Evolutionary conservation across 2,888 invertebrate species (phyloP).

Genomic region (Clitarchus hookeri): DNA sequence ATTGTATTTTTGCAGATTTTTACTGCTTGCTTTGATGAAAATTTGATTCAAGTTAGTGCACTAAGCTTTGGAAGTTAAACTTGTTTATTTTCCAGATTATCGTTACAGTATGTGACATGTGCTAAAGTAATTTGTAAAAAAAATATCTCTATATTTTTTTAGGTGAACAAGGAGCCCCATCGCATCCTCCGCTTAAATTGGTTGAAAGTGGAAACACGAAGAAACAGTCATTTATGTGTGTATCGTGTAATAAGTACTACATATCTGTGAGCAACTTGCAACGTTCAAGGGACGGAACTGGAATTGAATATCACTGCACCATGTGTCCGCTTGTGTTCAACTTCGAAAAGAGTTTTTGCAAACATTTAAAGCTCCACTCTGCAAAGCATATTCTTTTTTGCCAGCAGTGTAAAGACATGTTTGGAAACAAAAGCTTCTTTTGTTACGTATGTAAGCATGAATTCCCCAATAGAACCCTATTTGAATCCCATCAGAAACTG

Average conservation of each 20-base stretch:
- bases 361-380: background rate
- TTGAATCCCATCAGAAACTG: background rate
- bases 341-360: background rate
- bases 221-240: conserved; percentile 14
- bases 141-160: background rate
- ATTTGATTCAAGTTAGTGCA: no score
- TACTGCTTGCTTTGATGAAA: no score
- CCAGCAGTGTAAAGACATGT: background rate
- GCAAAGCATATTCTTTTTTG: background rate
- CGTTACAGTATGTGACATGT: no score
- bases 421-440: background rate
- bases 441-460: background rate
- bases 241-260: background rate
- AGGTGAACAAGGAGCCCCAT: background rate
- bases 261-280: conserved; percentile 14
- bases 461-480: background rate
- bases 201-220: background rate
- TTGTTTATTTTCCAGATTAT: no score
- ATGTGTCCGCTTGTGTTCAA: conserved; percentile 2
- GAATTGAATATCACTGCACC: background rate
- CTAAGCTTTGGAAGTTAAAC: no score
- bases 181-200: background rate
- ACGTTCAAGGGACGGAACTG: background rate
- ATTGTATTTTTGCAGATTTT: no score
- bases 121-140: no score